Evolutionary conservation across 2,888 invertebrate genomes (phyloP).

Genomic region (Diaprepes abbreviatus): DNA sequence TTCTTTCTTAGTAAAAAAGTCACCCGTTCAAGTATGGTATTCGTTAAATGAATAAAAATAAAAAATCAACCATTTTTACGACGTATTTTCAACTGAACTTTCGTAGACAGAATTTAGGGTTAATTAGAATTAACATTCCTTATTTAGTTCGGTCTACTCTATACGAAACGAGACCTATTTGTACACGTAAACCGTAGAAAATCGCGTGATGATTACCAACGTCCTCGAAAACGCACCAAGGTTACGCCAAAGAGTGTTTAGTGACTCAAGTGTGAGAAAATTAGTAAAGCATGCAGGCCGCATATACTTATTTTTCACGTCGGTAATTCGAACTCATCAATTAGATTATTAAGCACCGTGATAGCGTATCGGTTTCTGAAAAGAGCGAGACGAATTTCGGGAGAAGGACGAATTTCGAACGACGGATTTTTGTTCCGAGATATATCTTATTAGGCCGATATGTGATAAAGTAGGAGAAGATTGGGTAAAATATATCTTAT

Average conservation of each 20-base stretch:
- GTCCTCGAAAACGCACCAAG: slow-evolving; percentile 10
- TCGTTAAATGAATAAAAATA: too few relatives aligned
- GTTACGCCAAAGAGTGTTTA: slow-evolving; percentile 18
- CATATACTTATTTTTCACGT: slow-evolving; percentile 7
- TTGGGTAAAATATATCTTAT: too few relatives aligned
- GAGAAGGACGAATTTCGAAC: slow-evolving; percentile 8
- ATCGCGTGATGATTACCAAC: slow-evolving; percentile 21
- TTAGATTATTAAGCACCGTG: slow-evolving; percentile 16
- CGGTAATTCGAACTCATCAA: slow-evolving; percentile 11
- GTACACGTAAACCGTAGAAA: slow-evolving; percentile 22
- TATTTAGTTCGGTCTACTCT: too few relatives aligned
- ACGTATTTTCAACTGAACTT: too few relatives aligned
- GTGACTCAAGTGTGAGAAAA: slow-evolving; percentile 25
- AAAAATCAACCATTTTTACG: too few relatives aligned
- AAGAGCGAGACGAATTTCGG: slow-evolving; percentile 17
- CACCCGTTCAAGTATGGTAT: too few relatives aligned
- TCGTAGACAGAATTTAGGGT: too few relatives aligned
- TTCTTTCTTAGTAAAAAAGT: too few relatives aligned
- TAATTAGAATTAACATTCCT: too few relatives aligned
- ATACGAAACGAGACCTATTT: neutral
- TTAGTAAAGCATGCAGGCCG: slow-evolving; percentile 19
- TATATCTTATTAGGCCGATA: too few relatives aligned
- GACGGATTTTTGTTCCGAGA: neutral
- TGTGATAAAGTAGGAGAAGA: too few relatives aligned
- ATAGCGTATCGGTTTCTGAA: slow-evolving; percentile 10